phyloP scores from a whole-genome alignment of 1,140 invertebrate species.

The Diabrotica undecimpunctata region DNA sequence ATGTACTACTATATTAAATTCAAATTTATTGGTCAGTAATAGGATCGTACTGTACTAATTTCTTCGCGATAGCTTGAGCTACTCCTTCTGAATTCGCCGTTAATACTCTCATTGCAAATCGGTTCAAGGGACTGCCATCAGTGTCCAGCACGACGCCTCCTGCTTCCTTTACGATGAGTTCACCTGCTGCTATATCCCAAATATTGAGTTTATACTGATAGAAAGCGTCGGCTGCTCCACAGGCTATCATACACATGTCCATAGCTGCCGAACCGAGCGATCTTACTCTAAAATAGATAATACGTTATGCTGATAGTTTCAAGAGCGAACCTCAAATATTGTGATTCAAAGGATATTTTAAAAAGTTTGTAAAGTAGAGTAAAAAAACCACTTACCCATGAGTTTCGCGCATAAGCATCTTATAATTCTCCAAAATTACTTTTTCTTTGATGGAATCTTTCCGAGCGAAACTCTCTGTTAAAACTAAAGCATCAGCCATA shows the following conservation, averaged over 20 bases:
- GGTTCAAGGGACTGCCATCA: slow-evolving; percentile 72
- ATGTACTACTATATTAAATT: too few species aligned
- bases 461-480: slow-evolving; percentile 74
- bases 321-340: background rate
- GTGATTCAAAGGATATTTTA: too few species aligned
- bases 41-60: too few species aligned
- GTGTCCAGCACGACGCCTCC: slow-evolving; percentile 89
- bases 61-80: slow-evolving; percentile 47
- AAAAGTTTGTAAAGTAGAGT: too few species aligned
- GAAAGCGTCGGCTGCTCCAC: slow-evolving; percentile 81
- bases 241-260: slow-evolving; percentile 88
- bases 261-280: slow-evolving; percentile 86
- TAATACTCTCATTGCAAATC: slow-evolving; percentile 74
- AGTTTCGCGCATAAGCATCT: slow-evolving; percentile 61
- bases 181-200: slow-evolving; percentile 89
- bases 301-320: background rate
- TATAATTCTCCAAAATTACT: slow-evolving; percentile 73
- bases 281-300: slow-evolving; percentile 24
- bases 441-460: slow-evolving; percentile 70
- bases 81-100: slow-evolving; percentile 70
- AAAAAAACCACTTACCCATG: slow-evolving; percentile 66
- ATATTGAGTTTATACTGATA: slow-evolving; percentile 88
- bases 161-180: slow-evolving; percentile 84
- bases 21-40: too few species aligned
- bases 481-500: slow-evolving; percentile 71